Conservation (phyloP, 2,888 invertebrate species). For the Epinotia bilunana region DNA sequence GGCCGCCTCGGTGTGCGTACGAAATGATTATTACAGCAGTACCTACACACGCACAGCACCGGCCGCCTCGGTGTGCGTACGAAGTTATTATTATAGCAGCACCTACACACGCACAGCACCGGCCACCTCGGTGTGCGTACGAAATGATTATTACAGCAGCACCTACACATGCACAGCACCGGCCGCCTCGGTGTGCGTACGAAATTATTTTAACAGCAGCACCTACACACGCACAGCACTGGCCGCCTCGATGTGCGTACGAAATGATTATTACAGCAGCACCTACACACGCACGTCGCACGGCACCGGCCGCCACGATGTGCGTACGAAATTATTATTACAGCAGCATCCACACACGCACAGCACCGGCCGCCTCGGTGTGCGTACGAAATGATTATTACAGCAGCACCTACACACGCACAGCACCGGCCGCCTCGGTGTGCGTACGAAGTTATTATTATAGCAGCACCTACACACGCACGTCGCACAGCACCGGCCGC, state of each 20-base stretch:
- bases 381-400: conserved; percentile 42
- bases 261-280: no score
- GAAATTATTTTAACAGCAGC: no score
- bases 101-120: conserved; percentile 47
- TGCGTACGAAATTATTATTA: conserved; percentile 43
- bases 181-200: conserved; percentile 39
- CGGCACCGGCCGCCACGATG: conserved; percentile 36
- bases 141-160: no score
- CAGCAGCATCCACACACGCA: conserved; percentile 50
- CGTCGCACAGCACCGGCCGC: conserved; percentile 37
- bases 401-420: conserved; percentile 50
- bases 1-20: conserved; percentile 39
- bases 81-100: no score
- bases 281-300: conserved; percentile 50
- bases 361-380: conserved; percentile 37
- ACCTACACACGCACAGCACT: conserved; percentile 47
- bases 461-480: no score
- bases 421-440: conserved; percentile 37
- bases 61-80: conserved; percentile 39
- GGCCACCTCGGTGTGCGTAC: conserved; percentile 38
- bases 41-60: conserved; percentile 47
- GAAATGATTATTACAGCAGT: no score
- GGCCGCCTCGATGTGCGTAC: conserved; percentile 38
- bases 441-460: conserved; percentile 43
- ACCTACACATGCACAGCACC: conserved; percentile 47